phyloP scores from a whole-genome alignment of 2,113 vertebrate species.

The Rallus limicola region DNA sequence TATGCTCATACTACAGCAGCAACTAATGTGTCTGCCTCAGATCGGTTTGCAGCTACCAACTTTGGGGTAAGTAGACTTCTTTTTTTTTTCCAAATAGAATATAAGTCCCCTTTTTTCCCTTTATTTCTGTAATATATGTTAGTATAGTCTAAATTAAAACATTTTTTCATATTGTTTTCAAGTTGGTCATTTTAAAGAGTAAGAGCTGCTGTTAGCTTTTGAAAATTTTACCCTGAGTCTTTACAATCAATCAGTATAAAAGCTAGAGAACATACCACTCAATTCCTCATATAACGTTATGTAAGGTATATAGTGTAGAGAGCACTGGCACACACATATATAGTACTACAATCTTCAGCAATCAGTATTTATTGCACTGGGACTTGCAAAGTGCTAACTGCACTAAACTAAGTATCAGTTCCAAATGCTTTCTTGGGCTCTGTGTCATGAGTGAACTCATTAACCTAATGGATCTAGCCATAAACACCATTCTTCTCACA shows the following conservation, averaged over 20 bases:
- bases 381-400: background rate
- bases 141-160: background rate
- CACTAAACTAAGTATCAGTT: background rate
- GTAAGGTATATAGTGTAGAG: background rate
- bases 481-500: background rate
- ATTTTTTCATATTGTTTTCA: background rate
- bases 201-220: background rate
- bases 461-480: background rate
- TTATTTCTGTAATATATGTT: background rate
- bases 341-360: background rate
- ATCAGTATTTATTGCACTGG: background rate
- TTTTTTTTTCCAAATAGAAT: background rate
- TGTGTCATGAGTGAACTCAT: background rate
- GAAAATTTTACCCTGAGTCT: background rate
- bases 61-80: conserved; percentile 86
- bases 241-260: background rate
- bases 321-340: background rate
- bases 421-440: background rate
- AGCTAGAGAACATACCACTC: background rate
- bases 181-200: background rate
- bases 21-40: conserved; percentile 95
- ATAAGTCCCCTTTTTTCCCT: too few relatives aligned
- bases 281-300: background rate
- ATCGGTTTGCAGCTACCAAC: conserved; percentile 96
- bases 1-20: conserved; percentile 95